A percentile compares a stretch with the other conserved stretches of the same genome.
Conservation (phyloP, 2,888 invertebrate species). For the Diachrysia chrysitis region DNA sequence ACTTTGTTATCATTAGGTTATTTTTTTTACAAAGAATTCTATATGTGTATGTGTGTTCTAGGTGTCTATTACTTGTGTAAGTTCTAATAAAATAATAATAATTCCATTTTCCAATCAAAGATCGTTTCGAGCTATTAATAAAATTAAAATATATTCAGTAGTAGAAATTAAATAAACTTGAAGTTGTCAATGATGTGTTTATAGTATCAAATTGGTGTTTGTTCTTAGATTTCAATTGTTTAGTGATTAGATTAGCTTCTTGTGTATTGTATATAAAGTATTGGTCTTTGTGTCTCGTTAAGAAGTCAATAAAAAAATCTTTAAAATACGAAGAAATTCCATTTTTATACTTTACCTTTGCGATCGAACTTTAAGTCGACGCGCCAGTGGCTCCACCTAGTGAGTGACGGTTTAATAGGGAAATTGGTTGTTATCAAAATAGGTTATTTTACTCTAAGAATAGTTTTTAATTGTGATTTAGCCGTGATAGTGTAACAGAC, state of each 20-base stretch:
- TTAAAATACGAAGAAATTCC: background rate
- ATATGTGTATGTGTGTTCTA: background rate
- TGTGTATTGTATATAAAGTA: slow-evolving; percentile 45
- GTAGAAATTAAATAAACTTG: background rate
- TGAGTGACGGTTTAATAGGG: no score
- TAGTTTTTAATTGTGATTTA: no score
- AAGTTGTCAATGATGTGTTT: background rate
- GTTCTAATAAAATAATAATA: background rate
- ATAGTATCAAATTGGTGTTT: background rate
- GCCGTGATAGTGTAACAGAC: no score
- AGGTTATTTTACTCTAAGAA: no score
- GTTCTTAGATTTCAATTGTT: no score
- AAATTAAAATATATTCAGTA: background rate
- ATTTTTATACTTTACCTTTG: no score
- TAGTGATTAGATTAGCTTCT: no score
- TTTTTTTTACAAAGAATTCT: background rate
- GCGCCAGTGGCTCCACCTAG: no score
- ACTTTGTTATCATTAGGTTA: background rate
- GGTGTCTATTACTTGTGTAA: background rate
- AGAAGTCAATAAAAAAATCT: slow-evolving; percentile 47
- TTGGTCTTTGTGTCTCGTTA: slow-evolving; percentile 27
- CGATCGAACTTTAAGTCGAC: no score
- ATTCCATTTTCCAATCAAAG: no score
- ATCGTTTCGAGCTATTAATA: background rate
- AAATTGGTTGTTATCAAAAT: no score